Evolutionary conservation across 2,797 vertebrate genomes (phyloP).

Genomic region (Mallotus villosus): DNA sequence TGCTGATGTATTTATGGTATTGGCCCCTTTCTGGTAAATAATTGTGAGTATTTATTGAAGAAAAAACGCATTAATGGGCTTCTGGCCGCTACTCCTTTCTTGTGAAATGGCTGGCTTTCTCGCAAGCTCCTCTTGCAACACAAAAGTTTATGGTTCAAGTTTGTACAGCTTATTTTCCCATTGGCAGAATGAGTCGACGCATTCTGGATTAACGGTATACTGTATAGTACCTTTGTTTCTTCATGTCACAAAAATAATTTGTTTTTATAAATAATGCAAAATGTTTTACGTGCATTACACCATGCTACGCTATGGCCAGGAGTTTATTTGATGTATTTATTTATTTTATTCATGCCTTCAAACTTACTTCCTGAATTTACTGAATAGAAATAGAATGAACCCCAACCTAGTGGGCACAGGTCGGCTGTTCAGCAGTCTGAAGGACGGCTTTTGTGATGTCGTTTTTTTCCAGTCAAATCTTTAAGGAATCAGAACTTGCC

Average conservation of each 20-base stretch:
- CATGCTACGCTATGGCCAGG: not conserved
- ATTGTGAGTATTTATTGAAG: conserved; percentile 23
- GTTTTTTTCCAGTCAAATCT: no score
- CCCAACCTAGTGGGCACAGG: no score
- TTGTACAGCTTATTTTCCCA: conserved; percentile 51
- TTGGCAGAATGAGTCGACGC: conserved; percentile 52
- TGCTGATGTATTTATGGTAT: conserved; percentile 16
- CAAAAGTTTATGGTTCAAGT: conserved; percentile 61
- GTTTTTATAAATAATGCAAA: no score
- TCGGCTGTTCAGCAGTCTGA: no score
- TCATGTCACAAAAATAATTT: not conserved
- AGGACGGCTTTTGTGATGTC: no score
- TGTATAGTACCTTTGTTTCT: conserved; percentile 43
- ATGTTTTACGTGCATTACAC: no score
- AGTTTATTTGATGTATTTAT: not conserved
- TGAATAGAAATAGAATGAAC: no score
- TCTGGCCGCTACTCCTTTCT: conserved; percentile 45
- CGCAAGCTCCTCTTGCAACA: conserved; percentile 61
- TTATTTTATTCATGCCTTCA: no score
- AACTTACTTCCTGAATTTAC: no score
- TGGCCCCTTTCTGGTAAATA: conserved; percentile 32
- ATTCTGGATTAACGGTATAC: conserved; percentile 52
- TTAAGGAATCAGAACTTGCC: no score
- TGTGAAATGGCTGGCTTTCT: conserved; percentile 67
- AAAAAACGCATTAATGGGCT: conserved; percentile 37